A percentile compares a stretch with the other conserved stretches of the same genome.
Conservation (phyloP, 2,888 invertebrate genomes). For the Microctonus brassicae region DNA sequence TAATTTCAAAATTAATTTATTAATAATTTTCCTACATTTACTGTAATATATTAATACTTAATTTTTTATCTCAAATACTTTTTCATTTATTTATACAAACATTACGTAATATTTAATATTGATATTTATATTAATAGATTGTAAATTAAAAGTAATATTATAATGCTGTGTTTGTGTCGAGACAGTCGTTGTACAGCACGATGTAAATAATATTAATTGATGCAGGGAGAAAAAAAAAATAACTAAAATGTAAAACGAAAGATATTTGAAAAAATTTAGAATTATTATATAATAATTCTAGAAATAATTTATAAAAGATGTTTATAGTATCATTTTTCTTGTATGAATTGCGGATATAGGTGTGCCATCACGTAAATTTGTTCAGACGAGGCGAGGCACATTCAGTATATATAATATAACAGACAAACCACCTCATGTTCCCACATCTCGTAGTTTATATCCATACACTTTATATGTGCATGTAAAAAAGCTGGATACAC, state of each 20-base stretch:
- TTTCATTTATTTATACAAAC: no score
- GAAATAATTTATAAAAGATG: slow-evolving; percentile 4
- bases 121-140: no score
- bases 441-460: slow-evolving; percentile 12
- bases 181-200: no score
- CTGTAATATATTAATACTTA: no score
- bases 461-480: not conserved
- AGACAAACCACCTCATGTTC: not conserved
- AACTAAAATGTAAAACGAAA: not conserved
- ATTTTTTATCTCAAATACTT: no score
- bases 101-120: no score
- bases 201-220: not conserved
- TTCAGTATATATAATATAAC: not conserved
- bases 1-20: not conserved
- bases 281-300: not conserved
- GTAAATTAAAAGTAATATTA: no score
- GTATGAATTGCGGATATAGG: slow-evolving; percentile 29
- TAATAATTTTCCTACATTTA: no score
- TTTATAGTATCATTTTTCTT: slow-evolving; percentile 31
- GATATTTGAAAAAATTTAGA: not conserved
- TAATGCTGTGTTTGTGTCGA: no score
- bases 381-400: slow-evolving; percentile 26
- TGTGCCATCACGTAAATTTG: slow-evolving; percentile 37
- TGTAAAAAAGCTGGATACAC: not conserved
- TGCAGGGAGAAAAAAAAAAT: not conserved